phyloP scores from a whole-genome alignment of 2,888 invertebrate species.

The Theretra japonica region DNA sequence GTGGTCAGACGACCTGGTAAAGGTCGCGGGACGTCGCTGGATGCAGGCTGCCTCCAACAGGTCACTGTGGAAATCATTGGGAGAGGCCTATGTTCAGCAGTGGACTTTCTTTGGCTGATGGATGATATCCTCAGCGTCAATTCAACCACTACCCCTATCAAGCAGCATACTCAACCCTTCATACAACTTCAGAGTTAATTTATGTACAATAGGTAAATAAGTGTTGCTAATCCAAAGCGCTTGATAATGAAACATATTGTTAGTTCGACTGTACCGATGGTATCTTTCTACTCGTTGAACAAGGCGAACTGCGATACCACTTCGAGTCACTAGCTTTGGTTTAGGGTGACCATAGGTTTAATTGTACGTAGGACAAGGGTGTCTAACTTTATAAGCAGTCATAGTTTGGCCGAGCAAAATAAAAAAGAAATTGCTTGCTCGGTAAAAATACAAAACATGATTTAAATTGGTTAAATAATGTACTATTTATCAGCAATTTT shows the following conservation, averaged over 20 bases:
- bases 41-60: too few species aligned
- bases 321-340: conserved; percentile 55
- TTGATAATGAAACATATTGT: conserved; percentile 71
- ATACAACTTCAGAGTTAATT: conserved; percentile 54
- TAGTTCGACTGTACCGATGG: conserved; percentile 61
- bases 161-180: not conserved
- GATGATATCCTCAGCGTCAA: not conserved
- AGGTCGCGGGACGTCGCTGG: too few species aligned
- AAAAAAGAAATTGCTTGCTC: too few species aligned
- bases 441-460: too few species aligned
- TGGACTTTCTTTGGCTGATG: not conserved
- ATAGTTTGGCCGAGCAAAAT: too few species aligned
- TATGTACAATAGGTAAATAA: conserved; percentile 61
- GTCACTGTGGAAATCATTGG: too few species aligned
- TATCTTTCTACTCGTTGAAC: conserved; percentile 76
- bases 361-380: too few species aligned
- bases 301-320: conserved; percentile 63
- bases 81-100: too few species aligned
- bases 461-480: too few species aligned
- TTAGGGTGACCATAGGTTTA: conserved; percentile 10
- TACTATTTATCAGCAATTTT: too few species aligned
- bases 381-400: too few species aligned
- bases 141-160: not conserved
- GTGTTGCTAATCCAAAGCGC: conserved; percentile 52
- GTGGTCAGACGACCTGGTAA: too few species aligned